Base-by-base conservation (phyloP, 2,797 vertebrate genomes). In the Peromyscus eremicus region DNA sequence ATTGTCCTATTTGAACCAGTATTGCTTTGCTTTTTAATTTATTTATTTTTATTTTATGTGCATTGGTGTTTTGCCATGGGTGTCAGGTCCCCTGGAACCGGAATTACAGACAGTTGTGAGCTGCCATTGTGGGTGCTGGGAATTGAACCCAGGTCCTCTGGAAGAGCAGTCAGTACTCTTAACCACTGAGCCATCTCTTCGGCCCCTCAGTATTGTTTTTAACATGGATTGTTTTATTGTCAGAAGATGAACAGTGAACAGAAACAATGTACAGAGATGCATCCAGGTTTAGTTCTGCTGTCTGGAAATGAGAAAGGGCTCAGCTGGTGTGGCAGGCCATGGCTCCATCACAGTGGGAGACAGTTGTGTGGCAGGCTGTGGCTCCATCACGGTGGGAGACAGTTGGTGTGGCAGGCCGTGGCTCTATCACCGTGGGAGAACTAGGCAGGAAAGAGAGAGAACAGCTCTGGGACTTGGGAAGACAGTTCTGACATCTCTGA, bases 241-340 rank as follows among this genome's bases (percentile, higher is more conserved):
- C 46, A 46, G 89, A 49, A 71, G 34, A 71, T 13, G 23, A 68
- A 25, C 0, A 11, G n/a, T 21, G 27, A 49, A 27, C n/a, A 3
- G 60, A 55, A 34, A 82, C 1, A 27, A 0, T 3, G 0, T 23
- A 27, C n/a, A 14, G 25, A 82, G 37, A 23, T 19, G 0, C 2
- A 6, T 43, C 60, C 7, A 6, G 8, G 64, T 49, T 19, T 0
- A 7, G 29, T 40, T 76, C 17, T 37, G 40, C 85, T 19, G 32
- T 49, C 94, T 29, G 11, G 25, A 34, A 60, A 9, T 27, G 60
- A n/a, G 49, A 9, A 7, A 27, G 57, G 25, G 17, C 8, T 6
- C 1, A 37, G 60, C 29, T 23, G 27, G 7, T 49, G 14, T 16
- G 3, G 0, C 10, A 27, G 62, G 62, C 66, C 9, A 32, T 34